phyloP scores from a whole-genome alignment of 2,113 vertebrate genomes.

The Collichthys lucidus region DNA sequence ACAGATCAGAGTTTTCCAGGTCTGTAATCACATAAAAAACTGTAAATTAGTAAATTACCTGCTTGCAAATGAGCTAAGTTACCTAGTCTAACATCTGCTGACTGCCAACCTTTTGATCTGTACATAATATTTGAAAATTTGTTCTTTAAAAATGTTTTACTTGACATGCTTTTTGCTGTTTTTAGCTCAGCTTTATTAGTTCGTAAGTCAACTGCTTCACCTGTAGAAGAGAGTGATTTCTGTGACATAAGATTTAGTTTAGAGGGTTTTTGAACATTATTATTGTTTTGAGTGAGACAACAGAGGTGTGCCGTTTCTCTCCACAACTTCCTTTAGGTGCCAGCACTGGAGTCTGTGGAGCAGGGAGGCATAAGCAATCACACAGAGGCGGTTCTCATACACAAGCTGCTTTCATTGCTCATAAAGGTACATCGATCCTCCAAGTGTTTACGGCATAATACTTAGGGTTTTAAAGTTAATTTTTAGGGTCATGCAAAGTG shows the following conservation, averaged over 20 bases:
- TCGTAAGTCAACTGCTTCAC: not conserved
- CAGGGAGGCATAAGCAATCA: constrained; percentile 92
- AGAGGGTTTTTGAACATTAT: not conserved
- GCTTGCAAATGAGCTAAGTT: not conserved
- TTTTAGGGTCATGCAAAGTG: not conserved
- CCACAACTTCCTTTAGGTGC: constrained; percentile 83
- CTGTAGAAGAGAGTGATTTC: not conserved
- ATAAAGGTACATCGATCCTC: constrained; percentile 88
- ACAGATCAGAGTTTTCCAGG: not conserved
- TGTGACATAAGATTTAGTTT: not conserved
- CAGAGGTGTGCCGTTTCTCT: not conserved
- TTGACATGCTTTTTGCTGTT: too few species aligned
- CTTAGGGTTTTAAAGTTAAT: too few species aligned
- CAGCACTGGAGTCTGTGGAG: constrained; percentile 91
- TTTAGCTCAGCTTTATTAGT: too few species aligned
- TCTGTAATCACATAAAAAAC: not conserved
- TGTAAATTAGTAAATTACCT: not conserved
- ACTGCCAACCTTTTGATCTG: not conserved
- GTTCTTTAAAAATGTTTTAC: not conserved
- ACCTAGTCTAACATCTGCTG: not conserved
- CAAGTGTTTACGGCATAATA: not conserved
- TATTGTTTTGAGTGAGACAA: not conserved
- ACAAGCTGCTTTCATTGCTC: constrained; percentile 84
- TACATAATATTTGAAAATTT: not conserved
- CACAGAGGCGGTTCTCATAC: constrained; percentile 90